These are phyloP conservation scores for Montipora cactus DNA, from an alignment of 64 coral and sea anemone genomes.

Conservation along the genomic window DNA sequence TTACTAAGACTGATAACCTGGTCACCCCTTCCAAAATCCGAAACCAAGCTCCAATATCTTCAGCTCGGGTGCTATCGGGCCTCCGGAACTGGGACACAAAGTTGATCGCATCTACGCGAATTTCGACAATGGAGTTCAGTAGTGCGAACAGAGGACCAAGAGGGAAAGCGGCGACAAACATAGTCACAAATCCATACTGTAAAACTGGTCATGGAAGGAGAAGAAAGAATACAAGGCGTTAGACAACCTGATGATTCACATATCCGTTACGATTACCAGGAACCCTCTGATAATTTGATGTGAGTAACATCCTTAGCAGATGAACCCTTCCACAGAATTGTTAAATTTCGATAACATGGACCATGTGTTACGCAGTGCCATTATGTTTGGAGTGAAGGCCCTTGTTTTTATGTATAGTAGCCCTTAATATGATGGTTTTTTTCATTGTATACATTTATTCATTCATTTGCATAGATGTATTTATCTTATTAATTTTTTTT, in stretches of 20 bases:
- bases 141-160: constrained; percentile 84
- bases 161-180: constrained; percentile 91
- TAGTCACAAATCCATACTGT: constrained; percentile 92
- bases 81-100: constrained; percentile 90
- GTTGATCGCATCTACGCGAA: constrained; percentile 91
- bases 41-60: constrained; percentile 94
- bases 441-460: no score
- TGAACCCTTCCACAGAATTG: no score
- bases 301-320: no score
- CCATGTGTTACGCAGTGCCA: no score
- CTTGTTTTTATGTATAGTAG: no score
- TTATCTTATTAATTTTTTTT: no score
- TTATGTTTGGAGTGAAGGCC: no score
- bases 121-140: constrained; percentile 76
- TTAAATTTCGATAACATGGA: no score
- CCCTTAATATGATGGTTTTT: no score
- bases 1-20: constrained; percentile 80
- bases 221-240: not conserved
- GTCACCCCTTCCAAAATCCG: constrained; percentile 81
- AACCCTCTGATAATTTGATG: no score
- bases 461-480: no score
- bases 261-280: no score
- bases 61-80: constrained; percentile 69
- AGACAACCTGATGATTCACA: not conserved
- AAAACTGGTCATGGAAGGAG: constrained; percentile 65